Evolutionary conservation across 2,797 vertebrate species (phyloP).

Genomic region (Etheostoma nigrum): DNA sequence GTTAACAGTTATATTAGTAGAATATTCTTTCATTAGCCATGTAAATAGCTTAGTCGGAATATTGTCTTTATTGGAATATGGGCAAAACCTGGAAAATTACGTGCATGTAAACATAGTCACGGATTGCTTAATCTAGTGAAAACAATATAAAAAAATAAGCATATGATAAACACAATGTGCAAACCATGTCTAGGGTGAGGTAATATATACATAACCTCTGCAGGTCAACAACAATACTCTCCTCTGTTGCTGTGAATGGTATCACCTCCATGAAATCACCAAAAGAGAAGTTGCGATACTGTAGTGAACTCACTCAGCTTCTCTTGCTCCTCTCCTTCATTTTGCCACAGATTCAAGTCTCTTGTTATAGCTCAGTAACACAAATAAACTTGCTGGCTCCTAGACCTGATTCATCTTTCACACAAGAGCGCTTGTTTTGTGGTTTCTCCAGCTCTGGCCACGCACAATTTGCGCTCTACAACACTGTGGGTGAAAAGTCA

Average conservation of each 20-base stretch:
- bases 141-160: neutral
- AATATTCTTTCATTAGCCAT: no score
- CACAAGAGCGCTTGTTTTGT: constrained; percentile 62
- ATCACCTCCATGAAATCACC: constrained; percentile 5
- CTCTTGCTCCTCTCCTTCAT: constrained; percentile 23
- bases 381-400: constrained; percentile 64
- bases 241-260: neutral
- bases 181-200: neutral
- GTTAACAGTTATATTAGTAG: no score
- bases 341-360: constrained; percentile 38
- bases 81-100: no score
- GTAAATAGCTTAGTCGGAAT: no score
- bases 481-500: constrained; percentile 36
- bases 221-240: constrained; percentile 1
- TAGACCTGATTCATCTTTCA: constrained; percentile 60
- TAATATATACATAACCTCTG: neutral
- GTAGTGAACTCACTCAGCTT: constrained; percentile 32
- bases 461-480: constrained; percentile 61
- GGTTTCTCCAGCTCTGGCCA: constrained; percentile 59
- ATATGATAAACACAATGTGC: neutral
- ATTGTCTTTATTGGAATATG: no score
- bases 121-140: neutral
- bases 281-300: constrained; percentile 29
- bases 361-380: constrained; percentile 63
- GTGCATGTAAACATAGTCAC: no score